phyloP scores from a whole-genome alignment of 2,888 invertebrate species.

The Lissonota sp. region DNA sequence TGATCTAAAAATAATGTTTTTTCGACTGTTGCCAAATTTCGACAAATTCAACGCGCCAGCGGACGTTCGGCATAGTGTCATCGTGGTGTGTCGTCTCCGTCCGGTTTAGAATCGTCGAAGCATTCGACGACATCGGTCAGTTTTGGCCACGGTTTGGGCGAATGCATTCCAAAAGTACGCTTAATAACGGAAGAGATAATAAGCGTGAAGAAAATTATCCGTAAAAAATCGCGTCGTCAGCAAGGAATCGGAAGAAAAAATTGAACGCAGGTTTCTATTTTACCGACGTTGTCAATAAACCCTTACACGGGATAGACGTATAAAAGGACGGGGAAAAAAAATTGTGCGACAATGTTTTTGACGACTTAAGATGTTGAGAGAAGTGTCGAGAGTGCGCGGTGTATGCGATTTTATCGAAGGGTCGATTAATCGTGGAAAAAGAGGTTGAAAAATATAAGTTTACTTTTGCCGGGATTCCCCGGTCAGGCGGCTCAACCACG shows the following conservation, averaged over 20 bases:
- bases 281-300: constrained; percentile 39
- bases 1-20: constrained; percentile 79
- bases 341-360: background rate
- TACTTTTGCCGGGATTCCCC: constrained; percentile 15
- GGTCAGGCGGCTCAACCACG: constrained; percentile 5
- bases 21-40: constrained; percentile 80
- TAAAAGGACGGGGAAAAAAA: background rate
- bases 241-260: constrained; percentile 32
- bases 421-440: constrained; percentile 52
- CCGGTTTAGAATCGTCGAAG: constrained; percentile 49
- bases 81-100: constrained; percentile 10
- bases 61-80: background rate
- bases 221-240: constrained; percentile 14
- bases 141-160: constrained; percentile 47
- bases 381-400: constrained; percentile 28
- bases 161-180: constrained; percentile 52
- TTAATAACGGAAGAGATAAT: background rate
- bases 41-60: constrained; percentile 74
- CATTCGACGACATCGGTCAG: constrained; percentile 59
- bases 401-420: constrained; percentile 49
- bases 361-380: constrained; percentile 42
- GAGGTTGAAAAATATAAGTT: background rate
- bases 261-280: constrained; percentile 3
- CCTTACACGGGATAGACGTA: background rate
- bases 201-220: background rate